phyloP scores from a whole-genome alignment of 1,140 invertebrate genomes.

The Trachymyrmex septentrionalis region DNA sequence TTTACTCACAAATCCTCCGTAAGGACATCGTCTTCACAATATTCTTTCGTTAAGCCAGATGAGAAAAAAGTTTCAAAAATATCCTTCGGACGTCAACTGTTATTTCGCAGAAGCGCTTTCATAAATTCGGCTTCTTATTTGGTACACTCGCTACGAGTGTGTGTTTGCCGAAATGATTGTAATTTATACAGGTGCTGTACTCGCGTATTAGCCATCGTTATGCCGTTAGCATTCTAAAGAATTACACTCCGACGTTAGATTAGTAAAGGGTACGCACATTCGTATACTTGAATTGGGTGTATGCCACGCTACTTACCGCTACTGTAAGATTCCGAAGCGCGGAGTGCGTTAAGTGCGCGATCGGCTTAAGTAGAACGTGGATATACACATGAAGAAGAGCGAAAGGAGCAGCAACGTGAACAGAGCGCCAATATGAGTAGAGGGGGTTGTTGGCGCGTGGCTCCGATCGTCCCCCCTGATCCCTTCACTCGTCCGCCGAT shows the following conservation, averaged over 20 bases:
- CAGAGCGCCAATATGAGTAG: constrained; percentile 54
- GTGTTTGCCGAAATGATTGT: not conserved
- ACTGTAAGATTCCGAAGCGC: not conserved
- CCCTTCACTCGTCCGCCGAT: constrained; percentile 47
- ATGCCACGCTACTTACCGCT: not conserved
- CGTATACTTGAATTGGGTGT: too few species aligned
- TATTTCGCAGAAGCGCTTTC: not conserved
- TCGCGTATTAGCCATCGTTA: not conserved
- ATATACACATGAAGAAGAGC: constrained; percentile 38
- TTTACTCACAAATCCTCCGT: not conserved
- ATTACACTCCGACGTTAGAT: not conserved
- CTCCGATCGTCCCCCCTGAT: constrained; percentile 58
- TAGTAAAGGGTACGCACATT: not conserved
- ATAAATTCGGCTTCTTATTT: constrained; percentile 22
- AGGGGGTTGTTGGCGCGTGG: constrained; percentile 78
- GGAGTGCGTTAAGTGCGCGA: constrained; percentile 10
- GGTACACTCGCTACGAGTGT: not conserved
- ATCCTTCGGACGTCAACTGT: not conserved
- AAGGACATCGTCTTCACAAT: constrained; percentile 34
- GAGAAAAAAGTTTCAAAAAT: not conserved
- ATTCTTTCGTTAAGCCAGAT: constrained; percentile 43
- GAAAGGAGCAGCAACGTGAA: constrained; percentile 50
- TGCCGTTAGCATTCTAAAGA: not conserved
- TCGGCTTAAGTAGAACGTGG: constrained; percentile 57
- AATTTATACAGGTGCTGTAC: not conserved